phyloP scores from a whole-genome alignment of 2,797 vertebrate species.

The Propithecus perrieri region DNA sequence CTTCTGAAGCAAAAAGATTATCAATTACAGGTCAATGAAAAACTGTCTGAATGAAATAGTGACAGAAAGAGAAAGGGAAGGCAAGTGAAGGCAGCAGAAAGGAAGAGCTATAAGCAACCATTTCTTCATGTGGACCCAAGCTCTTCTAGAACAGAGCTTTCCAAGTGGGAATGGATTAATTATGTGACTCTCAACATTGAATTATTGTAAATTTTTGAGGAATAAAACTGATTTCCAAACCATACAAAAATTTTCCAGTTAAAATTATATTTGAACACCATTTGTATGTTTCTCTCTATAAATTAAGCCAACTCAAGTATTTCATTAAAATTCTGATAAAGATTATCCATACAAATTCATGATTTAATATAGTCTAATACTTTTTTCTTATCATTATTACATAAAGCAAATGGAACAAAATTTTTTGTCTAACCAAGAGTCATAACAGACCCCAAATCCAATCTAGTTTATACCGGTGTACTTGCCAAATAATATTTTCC shows the following conservation, averaged over 20 bases:
- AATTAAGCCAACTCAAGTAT: neutral
- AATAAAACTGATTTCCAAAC: slow-evolving; percentile 6
- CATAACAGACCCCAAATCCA: neutral
- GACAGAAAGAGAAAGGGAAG: neutral
- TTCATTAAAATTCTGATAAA: slow-evolving; percentile 34
- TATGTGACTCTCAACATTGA: neutral
- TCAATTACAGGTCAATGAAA: neutral
- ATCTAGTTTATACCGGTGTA: neutral
- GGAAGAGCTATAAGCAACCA: accelerated
- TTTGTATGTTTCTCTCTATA: neutral
- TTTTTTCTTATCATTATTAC: neutral
- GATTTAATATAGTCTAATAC: neutral
- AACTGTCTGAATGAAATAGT: neutral
- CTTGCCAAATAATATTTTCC: neutral
- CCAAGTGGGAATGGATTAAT: neutral
- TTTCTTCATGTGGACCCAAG: neutral
- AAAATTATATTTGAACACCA: neutral
- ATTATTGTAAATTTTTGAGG: neutral
- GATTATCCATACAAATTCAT: neutral
- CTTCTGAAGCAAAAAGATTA: neutral
- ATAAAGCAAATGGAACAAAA: neutral
- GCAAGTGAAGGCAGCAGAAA: neutral
- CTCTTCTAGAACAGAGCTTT: neutral
- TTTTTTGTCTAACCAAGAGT: neutral
- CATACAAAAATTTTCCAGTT: slow-evolving; percentile 17